A percentile compares a stretch with the other conserved stretches of the same genome.
These are phyloP conservation scores for Ailurus styani DNA, from an alignment of 2,113 vertebrate species.

Conservation along the genomic window DNA sequence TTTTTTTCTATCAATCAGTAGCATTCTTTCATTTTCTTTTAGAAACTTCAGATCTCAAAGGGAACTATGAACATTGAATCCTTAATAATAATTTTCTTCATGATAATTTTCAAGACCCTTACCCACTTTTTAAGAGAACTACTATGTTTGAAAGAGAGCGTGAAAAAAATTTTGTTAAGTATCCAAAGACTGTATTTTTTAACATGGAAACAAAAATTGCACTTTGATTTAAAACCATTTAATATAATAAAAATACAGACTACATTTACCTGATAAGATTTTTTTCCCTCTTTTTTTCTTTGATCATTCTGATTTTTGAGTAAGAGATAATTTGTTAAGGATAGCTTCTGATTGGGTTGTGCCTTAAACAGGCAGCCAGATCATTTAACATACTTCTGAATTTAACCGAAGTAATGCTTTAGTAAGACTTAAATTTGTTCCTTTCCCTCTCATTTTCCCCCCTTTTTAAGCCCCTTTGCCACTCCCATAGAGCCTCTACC, in stretches of 20 bases:
- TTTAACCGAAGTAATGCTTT: constrained; percentile 20
- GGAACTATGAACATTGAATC: not conserved
- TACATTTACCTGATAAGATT: not conserved
- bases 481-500: not conserved
- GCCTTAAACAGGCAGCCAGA: not conserved
- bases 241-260: not conserved
- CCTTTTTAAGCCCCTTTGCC: not conserved
- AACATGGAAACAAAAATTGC: not conserved
- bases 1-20: not conserved
- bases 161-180: not conserved
- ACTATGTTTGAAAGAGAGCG: not conserved
- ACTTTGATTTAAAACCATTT: not conserved
- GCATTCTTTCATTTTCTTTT: constrained; percentile 13
- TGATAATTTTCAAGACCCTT: not conserved
- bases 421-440: not conserved
- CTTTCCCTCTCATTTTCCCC: not conserved
- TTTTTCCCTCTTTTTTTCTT: not conserved
- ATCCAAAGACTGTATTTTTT: not conserved
- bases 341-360: not conserved
- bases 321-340: constrained; percentile 7
- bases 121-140: not conserved
- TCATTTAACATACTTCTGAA: not conserved
- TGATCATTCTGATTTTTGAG: not conserved
- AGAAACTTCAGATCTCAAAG: not conserved
- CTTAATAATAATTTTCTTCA: not conserved